Conservation (phyloP, 2,797 vertebrate genomes). For the Lagodon rhomboides region DNA sequence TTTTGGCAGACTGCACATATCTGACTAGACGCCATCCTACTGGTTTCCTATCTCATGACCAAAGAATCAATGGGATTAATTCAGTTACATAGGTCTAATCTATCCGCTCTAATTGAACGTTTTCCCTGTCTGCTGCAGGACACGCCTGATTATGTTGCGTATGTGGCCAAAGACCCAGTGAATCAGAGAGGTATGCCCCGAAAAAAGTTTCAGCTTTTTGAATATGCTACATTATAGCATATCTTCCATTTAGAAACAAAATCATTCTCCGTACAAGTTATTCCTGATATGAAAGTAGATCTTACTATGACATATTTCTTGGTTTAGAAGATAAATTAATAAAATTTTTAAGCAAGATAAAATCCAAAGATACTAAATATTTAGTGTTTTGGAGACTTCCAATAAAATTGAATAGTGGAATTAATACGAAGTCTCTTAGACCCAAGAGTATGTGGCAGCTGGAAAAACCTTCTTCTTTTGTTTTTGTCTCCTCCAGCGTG, state of each 20-base stretch:
- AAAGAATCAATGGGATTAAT: conserved; percentile 48
- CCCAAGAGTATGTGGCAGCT: too few relatives aligned
- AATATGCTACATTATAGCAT: background rate
- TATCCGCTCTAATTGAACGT: conserved; percentile 42
- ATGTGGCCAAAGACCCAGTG: conserved; percentile 98
- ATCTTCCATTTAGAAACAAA: background rate
- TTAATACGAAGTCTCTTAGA: background rate
- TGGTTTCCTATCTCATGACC: conserved; percentile 52
- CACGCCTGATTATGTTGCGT: conserved; percentile 95
- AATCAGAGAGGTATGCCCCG: conserved; percentile 94
- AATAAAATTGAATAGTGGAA: background rate
- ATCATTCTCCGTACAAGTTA: background rate
- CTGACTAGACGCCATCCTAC: conserved; percentile 30
- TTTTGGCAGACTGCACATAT: conserved; percentile 35
- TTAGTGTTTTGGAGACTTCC: too few relatives aligned
- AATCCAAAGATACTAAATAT: fast-evolving
- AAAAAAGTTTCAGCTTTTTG: conserved; percentile 22
- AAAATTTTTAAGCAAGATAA: background rate
- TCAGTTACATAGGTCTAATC: conserved; percentile 48
- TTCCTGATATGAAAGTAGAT: background rate
- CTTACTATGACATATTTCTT: background rate
- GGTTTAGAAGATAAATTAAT: background rate
- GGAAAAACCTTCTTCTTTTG: background rate
- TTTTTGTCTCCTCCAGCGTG: conserved; percentile 86
- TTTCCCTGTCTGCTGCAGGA: conserved; percentile 86